phyloP scores from a whole-genome alignment of 2,888 invertebrate species.

The Philereme vetulata region DNA sequence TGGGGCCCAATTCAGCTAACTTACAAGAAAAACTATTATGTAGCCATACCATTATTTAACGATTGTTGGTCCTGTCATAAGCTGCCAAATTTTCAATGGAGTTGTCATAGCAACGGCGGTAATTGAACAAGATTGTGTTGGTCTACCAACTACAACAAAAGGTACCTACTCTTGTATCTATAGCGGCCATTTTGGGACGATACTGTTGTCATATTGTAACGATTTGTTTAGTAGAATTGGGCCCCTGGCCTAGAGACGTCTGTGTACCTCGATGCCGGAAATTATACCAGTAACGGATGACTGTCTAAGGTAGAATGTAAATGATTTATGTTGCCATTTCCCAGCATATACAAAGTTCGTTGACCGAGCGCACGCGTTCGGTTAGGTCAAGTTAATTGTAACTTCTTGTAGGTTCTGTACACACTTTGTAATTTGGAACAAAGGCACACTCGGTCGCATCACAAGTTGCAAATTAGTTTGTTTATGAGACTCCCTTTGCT shows the following conservation, averaged over 20 bases:
- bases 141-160: too few species aligned
- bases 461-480: conserved; percentile 11
- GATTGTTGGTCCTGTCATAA: too few species aligned
- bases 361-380: conserved; percentile 49
- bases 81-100: too few species aligned
- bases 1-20: too few species aligned
- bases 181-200: too few species aligned
- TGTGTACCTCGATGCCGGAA: conserved; percentile 28
- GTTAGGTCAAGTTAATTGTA: conserved; percentile 60
- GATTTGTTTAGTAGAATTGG: too few species aligned
- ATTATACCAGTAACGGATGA: conserved; percentile 31
- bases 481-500: conserved; percentile 12
- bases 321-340: conserved; percentile 32
- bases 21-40: too few species aligned
- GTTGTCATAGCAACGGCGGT: too few species aligned
- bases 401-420: conserved; percentile 32
- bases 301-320: conserved; percentile 23
- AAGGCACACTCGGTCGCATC: conserved; percentile 23
- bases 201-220: too few species aligned
- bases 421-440: conserved; percentile 22
- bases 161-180: too few species aligned
- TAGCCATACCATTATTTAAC: too few species aligned
- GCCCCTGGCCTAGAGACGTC: conserved; percentile 7
- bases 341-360: conserved; percentile 51
- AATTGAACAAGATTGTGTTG: too few species aligned